These are phyloP conservation scores for Cosmia pyralina DNA, from an alignment of 2,888 invertebrate species.

Conservation along the genomic window DNA sequence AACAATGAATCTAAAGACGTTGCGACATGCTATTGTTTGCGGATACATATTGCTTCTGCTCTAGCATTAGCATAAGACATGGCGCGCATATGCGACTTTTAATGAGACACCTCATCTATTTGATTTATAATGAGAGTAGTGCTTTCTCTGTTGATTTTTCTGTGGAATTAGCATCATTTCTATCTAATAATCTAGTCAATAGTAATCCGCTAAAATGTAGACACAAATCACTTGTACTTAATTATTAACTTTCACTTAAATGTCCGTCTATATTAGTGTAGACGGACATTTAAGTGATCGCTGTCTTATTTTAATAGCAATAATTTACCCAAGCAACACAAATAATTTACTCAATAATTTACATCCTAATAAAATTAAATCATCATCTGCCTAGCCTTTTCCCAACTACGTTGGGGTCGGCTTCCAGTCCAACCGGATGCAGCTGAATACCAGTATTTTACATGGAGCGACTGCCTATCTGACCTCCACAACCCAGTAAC, in stretches of 20 bases:
- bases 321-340: conserved; percentile 11
- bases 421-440: too few relatives aligned
- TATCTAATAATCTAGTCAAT: not conserved
- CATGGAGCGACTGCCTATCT: too few relatives aligned
- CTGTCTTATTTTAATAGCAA: not conserved
- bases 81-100: conserved; percentile 40
- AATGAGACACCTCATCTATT: conserved; percentile 45
- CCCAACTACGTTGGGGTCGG: too few relatives aligned
- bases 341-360: conserved; percentile 21
- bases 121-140: conserved; percentile 32
- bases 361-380: conserved; percentile 20
- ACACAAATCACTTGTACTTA: conserved; percentile 23
- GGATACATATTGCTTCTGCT: conserved; percentile 70
- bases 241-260: conserved; percentile 18
- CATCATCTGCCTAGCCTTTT: too few relatives aligned
- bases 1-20: conserved; percentile 78
- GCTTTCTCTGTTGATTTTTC: conserved; percentile 23
- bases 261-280: not conserved
- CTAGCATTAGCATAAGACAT: conserved; percentile 67
- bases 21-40: conserved; percentile 79
- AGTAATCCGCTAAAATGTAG: not conserved
- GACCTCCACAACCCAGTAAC: too few relatives aligned
- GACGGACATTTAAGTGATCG: too few relatives aligned
- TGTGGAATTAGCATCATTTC: not conserved
- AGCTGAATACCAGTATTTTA: too few relatives aligned